Evolutionary conservation across 2,888 invertebrate species (phyloP).

Genomic region (Amiota communis): DNA sequence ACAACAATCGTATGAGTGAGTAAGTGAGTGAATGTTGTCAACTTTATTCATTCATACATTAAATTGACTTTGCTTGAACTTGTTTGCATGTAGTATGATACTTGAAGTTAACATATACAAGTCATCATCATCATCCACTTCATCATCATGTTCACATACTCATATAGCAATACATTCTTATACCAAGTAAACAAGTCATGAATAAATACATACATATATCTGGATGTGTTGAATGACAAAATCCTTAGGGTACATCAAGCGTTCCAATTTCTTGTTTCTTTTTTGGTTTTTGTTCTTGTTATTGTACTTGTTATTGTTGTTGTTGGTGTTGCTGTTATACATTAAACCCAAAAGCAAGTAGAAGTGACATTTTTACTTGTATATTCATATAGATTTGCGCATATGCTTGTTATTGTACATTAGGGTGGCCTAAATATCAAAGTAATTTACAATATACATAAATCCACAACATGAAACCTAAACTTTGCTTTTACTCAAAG

Average conservation of each 20-base stretch:
- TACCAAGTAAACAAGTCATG: too few species aligned
- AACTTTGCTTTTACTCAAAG: too few species aligned
- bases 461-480: too few species aligned
- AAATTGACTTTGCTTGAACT: constrained; percentile 16
- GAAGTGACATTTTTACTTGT: neutral
- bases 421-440: too few species aligned
- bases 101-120: too few species aligned
- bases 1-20: too few species aligned
- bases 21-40: neutral
- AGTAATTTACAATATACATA: too few species aligned
- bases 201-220: neutral
- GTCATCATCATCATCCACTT: too few species aligned
- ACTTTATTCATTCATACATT: constrained; percentile 21
- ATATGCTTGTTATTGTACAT: neutral
- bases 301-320: neutral
- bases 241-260: neutral
- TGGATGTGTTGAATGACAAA: constrained; percentile 9
- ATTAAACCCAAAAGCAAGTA: constrained; percentile 8
- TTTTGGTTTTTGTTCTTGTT: neutral
- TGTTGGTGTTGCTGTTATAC: neutral
- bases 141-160: too few species aligned
- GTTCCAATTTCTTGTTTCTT: constrained; percentile 16
- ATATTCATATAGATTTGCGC: neutral
- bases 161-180: too few species aligned
- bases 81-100: neutral